Conservation (phyloP, 2,113 vertebrate genomes). For the Prionailurus bengalensis region DNA sequence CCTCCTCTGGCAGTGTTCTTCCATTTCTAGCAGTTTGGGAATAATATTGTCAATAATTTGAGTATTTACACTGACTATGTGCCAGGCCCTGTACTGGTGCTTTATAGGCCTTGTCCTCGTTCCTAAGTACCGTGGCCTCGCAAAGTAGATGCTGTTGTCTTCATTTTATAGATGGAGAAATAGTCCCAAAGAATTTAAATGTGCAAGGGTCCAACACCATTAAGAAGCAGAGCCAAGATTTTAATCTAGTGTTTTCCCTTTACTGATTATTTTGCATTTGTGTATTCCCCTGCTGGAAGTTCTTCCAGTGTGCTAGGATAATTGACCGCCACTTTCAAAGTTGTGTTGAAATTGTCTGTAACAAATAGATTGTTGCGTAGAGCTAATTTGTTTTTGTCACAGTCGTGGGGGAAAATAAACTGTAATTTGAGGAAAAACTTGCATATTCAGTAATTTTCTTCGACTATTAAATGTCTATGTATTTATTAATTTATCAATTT, state of each 20-base stretch:
- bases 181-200: neutral
- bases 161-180: neutral
- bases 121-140: neutral
- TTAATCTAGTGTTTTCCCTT: neutral
- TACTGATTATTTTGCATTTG: neutral
- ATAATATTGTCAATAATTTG: accelerated
- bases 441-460: neutral
- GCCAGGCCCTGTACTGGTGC: neutral
- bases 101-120: neutral
- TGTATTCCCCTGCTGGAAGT: neutral
- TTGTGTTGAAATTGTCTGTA: neutral
- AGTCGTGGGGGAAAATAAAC: neutral
- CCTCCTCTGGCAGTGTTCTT: neutral
- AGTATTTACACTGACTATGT: neutral
- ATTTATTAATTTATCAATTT: neutral
- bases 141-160: neutral
- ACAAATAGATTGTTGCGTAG: neutral
- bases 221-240: neutral
- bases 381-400: neutral
- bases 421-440: neutral
- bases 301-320: neutral
- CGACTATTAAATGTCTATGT: neutral
- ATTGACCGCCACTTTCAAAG: neutral
- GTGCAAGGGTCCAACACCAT: neutral
- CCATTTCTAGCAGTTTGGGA: no score